A percentile compares a stretch with the other conserved stretches of the same genome.
phyloP scores from a whole-genome alignment of 1,140 invertebrate species.

The Drosophila mojavensis region DNA sequence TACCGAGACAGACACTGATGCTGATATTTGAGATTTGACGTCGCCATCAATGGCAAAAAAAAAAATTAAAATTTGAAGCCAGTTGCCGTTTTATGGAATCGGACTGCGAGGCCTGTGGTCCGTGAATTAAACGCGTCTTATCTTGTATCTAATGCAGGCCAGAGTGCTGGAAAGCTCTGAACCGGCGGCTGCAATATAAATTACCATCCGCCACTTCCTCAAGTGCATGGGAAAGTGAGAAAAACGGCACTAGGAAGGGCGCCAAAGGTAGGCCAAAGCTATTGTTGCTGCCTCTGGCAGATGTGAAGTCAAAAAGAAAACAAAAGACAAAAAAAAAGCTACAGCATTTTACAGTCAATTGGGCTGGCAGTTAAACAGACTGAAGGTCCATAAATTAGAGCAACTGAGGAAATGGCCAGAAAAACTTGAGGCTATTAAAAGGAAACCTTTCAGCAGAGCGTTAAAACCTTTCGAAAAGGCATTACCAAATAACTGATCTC shows the following conservation, averaged over 20 bases:
- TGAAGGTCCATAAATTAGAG: conserved; percentile 22
- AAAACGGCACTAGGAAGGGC: conserved; percentile 34
- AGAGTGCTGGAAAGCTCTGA: conserved; percentile 27
- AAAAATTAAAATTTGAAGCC: conserved; percentile 39
- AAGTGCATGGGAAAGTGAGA: conserved; percentile 65
- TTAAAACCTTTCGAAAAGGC: conserved; percentile 3
- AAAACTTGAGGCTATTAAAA: background rate
- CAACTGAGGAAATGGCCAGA: conserved; percentile 5
- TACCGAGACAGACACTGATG: conserved; percentile 45
- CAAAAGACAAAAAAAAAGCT: no score
- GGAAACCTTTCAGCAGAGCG: conserved; percentile 1
- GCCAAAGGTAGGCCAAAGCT: background rate
- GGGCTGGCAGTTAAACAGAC: conserved; percentile 20
- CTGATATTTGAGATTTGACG: conserved; percentile 40
- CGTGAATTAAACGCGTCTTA: background rate
- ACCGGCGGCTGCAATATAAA: conserved; percentile 39
- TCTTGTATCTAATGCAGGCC: conserved; percentile 6
- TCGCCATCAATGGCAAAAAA: conserved; percentile 56
- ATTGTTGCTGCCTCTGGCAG: conserved; percentile 38
- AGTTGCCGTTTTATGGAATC: conserved; percentile 31
- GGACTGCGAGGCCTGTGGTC: background rate
- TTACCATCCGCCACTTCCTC: conserved; percentile 53
- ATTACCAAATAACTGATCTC: background rate
- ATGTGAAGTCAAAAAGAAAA: conserved; percentile 35
- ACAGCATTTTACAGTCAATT: conserved; percentile 59